A percentile compares a stretch with the other conserved stretches of the same genome.
phyloP scores from a whole-genome alignment of 1,140 invertebrate species.

The Pseudomyrmex concolor region DNA sequence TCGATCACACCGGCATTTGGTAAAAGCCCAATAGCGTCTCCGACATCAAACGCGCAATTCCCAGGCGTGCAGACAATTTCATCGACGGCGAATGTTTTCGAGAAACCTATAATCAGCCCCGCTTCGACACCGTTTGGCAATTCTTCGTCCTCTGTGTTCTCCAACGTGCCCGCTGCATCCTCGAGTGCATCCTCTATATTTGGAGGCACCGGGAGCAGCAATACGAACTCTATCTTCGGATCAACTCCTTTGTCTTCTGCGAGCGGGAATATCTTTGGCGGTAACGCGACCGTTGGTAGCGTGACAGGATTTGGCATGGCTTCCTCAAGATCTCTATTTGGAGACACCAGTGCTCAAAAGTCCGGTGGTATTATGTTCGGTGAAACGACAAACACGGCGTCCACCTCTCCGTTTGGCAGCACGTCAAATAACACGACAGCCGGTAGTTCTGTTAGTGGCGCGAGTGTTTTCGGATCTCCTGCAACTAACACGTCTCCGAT shows the following conservation, averaged over 20 bases:
- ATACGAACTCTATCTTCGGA: constrained; percentile 67
- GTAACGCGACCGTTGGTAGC: constrained; percentile 5
- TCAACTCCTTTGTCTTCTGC: constrained; percentile 35
- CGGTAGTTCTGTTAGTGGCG: constrained; percentile 10
- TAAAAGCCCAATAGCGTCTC: constrained; percentile 50
- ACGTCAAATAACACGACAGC: constrained; percentile 25
- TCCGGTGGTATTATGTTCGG: constrained; percentile 62
- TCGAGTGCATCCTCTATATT: constrained; percentile 55
- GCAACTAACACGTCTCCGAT: constrained; percentile 47
- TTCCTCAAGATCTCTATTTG: constrained; percentile 57
- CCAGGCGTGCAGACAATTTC: constrained; percentile 21
- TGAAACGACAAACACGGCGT: constrained; percentile 25
- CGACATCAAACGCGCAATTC: constrained; percentile 43
- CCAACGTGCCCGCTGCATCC: constrained; percentile 22
- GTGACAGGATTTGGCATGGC: constrained; percentile 37
- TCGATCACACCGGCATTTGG: constrained; percentile 67
- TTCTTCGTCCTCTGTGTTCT: constrained; percentile 43
- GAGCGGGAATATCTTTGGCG: constrained; percentile 68
- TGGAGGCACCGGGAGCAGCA: constrained; percentile 40
- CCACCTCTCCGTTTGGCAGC: constrained; percentile 66
- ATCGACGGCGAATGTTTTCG: constrained; percentile 56
- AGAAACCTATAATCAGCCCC: constrained; percentile 48
- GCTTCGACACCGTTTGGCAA: constrained; percentile 55
- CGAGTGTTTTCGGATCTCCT: constrained; percentile 66
- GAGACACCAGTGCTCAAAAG: constrained; percentile 50